Evolutionary conservation across 2,113 vertebrate species (phyloP), one percentile per base, ranked within the genome.

Genomic region (Corvus hawaiiensis): DNA sequence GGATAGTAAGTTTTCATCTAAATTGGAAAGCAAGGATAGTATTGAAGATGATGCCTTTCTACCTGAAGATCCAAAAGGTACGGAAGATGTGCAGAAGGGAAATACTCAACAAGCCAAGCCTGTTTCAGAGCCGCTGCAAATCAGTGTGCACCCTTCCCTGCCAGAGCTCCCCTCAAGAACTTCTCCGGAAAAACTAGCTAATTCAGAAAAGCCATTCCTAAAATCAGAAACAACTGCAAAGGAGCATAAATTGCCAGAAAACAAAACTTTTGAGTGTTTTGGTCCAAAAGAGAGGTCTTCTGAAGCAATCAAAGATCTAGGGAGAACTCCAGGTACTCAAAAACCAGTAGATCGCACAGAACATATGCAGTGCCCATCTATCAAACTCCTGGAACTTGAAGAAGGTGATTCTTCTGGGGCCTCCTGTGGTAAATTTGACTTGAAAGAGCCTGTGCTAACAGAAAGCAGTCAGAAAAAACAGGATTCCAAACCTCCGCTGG

Each of bases 1-100:
- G 72, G 96, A 93, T 62, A 97, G 14, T 43, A 98, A 96, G 66
- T 96, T 96, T 90, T 95, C 97, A 6, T 97, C 94, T 62, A 97
- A 96, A 62, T 55, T 96, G 84, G 96, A 97, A 81, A 97, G 95
- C 87, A 97, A 97, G 74, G 96, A 95, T 49, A 94, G 93, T 64
- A 96, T 96, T 22, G 98, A 98, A 81, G 98, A 98, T 59, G 97
- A 98, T 67, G 90, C 94, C 58, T 97, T 98, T 87, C 97, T 98
- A 13, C 98, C 98, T 16, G 97, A 96, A 93, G 84, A 98, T 96
- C 64, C 97, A 96, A 96, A 97, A 97, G 95, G 88, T 43, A 51
- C 95, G 28, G 77, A 87, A 67, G 86, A 91, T 84, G 63, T 86
- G 55, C 94, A 91, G 91, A 97, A 93, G 96, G 97, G 26, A 94